Percentiles rank a stretch among this genome's conserved stretches.
These are phyloP conservation scores for Phyllopteryx taeniolatus DNA, from an alignment of 2,113 vertebrate species.

Conservation along the genomic window DNA sequence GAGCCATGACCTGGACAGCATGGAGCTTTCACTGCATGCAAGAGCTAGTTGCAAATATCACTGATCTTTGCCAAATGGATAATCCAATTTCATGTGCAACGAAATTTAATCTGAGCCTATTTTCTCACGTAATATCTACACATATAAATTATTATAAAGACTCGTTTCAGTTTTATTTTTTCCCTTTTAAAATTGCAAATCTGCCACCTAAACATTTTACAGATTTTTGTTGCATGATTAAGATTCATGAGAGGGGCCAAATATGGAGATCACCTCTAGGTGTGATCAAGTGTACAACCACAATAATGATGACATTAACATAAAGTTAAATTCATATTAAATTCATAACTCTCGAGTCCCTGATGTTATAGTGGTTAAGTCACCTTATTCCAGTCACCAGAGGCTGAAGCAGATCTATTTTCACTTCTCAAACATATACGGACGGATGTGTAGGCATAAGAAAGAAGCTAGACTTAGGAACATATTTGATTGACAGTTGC, in stretches of 20 bases:
- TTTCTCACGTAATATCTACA: neutral
- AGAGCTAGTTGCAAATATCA: conserved; percentile 29
- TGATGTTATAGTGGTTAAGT: neutral
- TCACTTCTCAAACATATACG: too few relatives aligned
- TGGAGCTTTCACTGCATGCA: conserved; percentile 9
- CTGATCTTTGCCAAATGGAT: conserved; percentile 30
- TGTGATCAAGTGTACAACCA: neutral
- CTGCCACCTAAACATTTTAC: neutral
- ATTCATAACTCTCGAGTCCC: neutral
- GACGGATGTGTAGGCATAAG: too few relatives aligned
- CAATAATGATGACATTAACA: neutral
- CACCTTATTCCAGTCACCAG: too few relatives aligned
- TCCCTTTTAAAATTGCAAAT: conserved; percentile 11
- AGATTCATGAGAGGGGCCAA: neutral
- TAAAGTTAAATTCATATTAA: neutral
- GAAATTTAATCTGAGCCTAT: conserved; percentile 55
- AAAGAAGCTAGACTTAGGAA: too few relatives aligned
- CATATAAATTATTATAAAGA: conserved; percentile 16
- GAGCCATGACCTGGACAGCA: conserved; percentile 53
- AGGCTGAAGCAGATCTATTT: too few relatives aligned
- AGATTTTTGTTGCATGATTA: neutral
- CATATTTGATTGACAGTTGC: too few relatives aligned
- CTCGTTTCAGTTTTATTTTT: conserved; percentile 13
- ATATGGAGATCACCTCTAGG: neutral
- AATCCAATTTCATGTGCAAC: conserved; percentile 54